Conservation (phyloP, 1,140 invertebrate species). For the Bombus superbus region DNA sequence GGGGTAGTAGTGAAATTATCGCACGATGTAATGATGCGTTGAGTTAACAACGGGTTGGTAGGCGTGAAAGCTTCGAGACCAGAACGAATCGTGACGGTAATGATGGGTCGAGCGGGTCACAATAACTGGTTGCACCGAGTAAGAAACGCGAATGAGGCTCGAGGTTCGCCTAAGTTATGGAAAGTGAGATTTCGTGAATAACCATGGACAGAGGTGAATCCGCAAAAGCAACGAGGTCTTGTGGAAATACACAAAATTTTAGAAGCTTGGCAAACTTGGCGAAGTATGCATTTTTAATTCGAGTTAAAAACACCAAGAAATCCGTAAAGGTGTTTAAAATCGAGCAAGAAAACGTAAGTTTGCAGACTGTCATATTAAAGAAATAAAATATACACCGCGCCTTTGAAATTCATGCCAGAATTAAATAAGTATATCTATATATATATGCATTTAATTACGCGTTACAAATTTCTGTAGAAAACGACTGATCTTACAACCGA, state of each 20-base stretch:
- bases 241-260: too few relatives aligned
- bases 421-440: too few relatives aligned
- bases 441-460: not conserved
- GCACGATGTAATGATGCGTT: slow-evolving; percentile 17
- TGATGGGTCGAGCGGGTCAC: not conserved
- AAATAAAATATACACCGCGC: too few relatives aligned
- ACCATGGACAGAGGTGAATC: not conserved
- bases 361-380: too few relatives aligned
- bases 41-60: slow-evolving; percentile 30
- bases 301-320: too few relatives aligned
- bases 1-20: slow-evolving; percentile 14
- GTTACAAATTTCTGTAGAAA: not conserved
- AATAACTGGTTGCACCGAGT: slow-evolving; percentile 30
- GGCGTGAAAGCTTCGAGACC: slow-evolving; percentile 43
- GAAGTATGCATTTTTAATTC: too few relatives aligned
- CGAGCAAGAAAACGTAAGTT: too few relatives aligned
- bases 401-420: too few relatives aligned
- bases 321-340: too few relatives aligned
- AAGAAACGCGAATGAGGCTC: not conserved
- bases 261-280: too few relatives aligned
- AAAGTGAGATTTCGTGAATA: not conserved
- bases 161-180: not conserved
- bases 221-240: not conserved
- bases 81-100: slow-evolving; percentile 42
- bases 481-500: not conserved